phyloP scores from a whole-genome alignment of 2,888 invertebrate species.

The Pelosia muscerda region DNA sequence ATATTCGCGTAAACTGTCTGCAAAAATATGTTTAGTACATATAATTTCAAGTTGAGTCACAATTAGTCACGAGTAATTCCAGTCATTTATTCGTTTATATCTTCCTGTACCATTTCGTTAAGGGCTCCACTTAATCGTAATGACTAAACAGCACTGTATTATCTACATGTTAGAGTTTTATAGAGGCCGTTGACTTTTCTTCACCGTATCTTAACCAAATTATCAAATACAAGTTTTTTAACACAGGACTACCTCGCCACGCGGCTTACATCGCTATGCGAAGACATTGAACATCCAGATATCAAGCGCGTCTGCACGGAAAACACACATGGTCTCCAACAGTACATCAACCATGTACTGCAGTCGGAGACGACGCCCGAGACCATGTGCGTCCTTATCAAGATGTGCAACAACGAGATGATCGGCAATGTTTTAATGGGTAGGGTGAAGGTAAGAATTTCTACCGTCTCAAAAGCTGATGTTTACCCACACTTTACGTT shows the following conservation, averaged over 20 bases:
- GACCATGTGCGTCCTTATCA: slow-evolving; percentile 93
- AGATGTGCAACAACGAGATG: slow-evolving; percentile 92
- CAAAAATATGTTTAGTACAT: no score
- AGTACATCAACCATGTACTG: slow-evolving; percentile 93
- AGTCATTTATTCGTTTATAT: no score
- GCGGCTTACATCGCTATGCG: slow-evolving; percentile 94
- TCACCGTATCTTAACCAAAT: not conserved
- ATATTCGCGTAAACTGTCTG: no score
- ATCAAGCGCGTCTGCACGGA: slow-evolving; percentile 91
- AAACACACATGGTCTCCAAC: slow-evolving; percentile 86
- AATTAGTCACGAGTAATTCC: no score
- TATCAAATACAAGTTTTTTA: not conserved
- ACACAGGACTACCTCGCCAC: slow-evolving; percentile 91
- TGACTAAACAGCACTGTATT: no score
- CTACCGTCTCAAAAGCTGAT: no score
- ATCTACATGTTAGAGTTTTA: not conserved
- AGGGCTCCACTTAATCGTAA: no score
- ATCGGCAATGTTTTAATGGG: slow-evolving; percentile 89
- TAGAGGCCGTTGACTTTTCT: not conserved
- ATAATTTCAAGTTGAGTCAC: no score
- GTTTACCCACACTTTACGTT: no score
- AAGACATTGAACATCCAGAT: slow-evolving; percentile 89
- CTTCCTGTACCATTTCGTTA: no score
- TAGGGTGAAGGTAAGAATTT: slow-evolving; percentile 59
- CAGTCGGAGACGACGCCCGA: slow-evolving; percentile 94